Evolutionary conservation across 2,888 invertebrate species (phyloP), one percentile per base, ranked within the genome.

Genomic region (Acleris literana): DNA sequence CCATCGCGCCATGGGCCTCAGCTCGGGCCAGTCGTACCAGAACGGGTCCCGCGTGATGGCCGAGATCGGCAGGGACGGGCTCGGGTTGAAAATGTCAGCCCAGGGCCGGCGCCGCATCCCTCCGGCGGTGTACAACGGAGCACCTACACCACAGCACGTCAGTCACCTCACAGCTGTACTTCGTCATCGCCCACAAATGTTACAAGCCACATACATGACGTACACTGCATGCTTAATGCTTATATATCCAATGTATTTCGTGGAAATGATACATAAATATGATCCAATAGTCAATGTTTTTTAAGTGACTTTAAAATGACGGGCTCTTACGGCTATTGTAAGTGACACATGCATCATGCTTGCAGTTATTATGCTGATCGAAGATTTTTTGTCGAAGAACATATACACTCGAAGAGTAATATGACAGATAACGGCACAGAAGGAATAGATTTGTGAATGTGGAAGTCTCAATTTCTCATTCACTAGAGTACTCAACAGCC

Each of bases 41-140:
- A 97, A 97, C 80, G 97, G 97, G 93, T 97, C 97, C 85, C 97
- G 95, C 76, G 95, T 95, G 88, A 97, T 95, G 76, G 96, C 94
- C 78, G 96, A 96, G 85, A 96, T 93, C 68, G 97, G 97, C 81
- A 96, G 93, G 80, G 93, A 94, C 63, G 96, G 95, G 80, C 95
- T 95, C 73, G 97, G 97, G 91, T 96, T 96, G 89, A 97, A 93
- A 85, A 97, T 93, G 86, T 96, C 95, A 87, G 93, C 88, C 93
- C 93, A 93, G 52, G 93, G 93, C 81, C 90, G 84, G 87, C 94
- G 93, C 76, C 91, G 87, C 76, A 93, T 86, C 72, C 95, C 94
- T 74, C 95, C 95, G 79, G 95, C 94, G 82, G 93, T 93, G 93
- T 94, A 96, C 89, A 96, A 94, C 82, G 96, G 96, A 78, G 95